Percentiles rank a stretch among this genome's conserved stretches.
phyloP scores from a whole-genome alignment of 1,140 invertebrate species.

The Cydia amplana region DNA sequence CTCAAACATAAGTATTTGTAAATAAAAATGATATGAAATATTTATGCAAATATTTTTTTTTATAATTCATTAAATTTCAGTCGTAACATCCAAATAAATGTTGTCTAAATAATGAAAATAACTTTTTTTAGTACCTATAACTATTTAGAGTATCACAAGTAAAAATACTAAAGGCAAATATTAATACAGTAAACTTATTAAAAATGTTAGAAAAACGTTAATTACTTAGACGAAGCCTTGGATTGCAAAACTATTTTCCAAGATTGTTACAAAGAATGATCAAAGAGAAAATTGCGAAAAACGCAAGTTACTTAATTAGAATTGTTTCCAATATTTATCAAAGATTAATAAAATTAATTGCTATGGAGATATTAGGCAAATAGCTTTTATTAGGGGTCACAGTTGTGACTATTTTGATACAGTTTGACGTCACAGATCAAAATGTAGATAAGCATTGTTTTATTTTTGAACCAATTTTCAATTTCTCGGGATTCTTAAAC shows the following conservation, averaged over 20 bases:
- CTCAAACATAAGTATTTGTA: no score
- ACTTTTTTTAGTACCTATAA: background rate
- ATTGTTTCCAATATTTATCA: slow-evolving; percentile 2
- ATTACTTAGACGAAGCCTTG: background rate
- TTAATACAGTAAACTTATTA: background rate
- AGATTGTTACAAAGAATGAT: background rate
- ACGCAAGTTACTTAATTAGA: background rate
- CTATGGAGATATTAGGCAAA: background rate
- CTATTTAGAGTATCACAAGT: no score
- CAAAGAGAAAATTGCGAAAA: background rate
- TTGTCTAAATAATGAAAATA: slow-evolving; percentile 1
- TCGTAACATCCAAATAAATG: no score
- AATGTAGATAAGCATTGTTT: no score
- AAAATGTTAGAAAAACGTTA: background rate
- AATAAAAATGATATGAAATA: no score
- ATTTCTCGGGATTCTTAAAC: no score
- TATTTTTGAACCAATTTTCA: no score
- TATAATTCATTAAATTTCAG: no score
- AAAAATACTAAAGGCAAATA: background rate
- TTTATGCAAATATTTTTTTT: no score
- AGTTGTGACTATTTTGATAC: background rate
- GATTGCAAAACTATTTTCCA: slow-evolving; percentile 1
- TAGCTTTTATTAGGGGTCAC: background rate
- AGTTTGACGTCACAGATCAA: no score
- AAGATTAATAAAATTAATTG: background rate